phyloP scores from a whole-genome alignment of 2,797 vertebrate species.

The Lindbergichthys nudifrons region DNA sequence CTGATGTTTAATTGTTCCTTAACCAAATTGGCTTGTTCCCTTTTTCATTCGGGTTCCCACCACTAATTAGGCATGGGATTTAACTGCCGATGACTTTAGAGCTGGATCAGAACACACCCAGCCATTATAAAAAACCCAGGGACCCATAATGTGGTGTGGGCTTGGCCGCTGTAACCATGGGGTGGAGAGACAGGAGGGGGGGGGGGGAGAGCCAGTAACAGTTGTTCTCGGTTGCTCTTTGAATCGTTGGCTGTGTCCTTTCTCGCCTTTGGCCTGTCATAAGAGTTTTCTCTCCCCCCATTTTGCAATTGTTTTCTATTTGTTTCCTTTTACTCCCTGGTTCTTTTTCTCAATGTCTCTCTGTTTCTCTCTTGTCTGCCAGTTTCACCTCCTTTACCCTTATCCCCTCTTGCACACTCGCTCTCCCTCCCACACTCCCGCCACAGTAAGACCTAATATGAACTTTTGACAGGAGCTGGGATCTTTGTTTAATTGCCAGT shows the following conservation, averaged over 20 bases:
- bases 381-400: constrained; percentile 39
- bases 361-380: constrained; percentile 28
- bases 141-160: constrained; percentile 74
- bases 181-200: constrained; percentile 60
- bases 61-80: constrained; percentile 79
- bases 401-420: constrained; percentile 4
- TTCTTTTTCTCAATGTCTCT: constrained; percentile 34
- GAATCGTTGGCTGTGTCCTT: constrained; percentile 49
- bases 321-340: constrained; percentile 39
- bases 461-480: constrained; percentile 77
- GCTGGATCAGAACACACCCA: constrained; percentile 79
- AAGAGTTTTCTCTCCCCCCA: constrained; percentile 36
- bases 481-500: constrained; percentile 76
- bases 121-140: constrained; percentile 75
- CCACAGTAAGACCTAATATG: constrained; percentile 69
- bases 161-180: constrained; percentile 65
- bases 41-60: constrained; percentile 70
- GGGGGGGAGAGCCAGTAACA: constrained; percentile 46
- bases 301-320: constrained; percentile 51
- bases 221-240: constrained; percentile 58
- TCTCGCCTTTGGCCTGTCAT: constrained; percentile 58
- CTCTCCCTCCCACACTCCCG: constrained; percentile 29
- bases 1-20: constrained; percentile 74
- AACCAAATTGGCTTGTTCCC: constrained; percentile 54
- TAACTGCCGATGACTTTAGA: constrained; percentile 72